Percentiles rank a stretch among this genome's conserved stretches.
These are phyloP conservation scores for Cacatua alba DNA, from an alignment of 2,113 vertebrate species.

Conservation along the genomic window DNA sequence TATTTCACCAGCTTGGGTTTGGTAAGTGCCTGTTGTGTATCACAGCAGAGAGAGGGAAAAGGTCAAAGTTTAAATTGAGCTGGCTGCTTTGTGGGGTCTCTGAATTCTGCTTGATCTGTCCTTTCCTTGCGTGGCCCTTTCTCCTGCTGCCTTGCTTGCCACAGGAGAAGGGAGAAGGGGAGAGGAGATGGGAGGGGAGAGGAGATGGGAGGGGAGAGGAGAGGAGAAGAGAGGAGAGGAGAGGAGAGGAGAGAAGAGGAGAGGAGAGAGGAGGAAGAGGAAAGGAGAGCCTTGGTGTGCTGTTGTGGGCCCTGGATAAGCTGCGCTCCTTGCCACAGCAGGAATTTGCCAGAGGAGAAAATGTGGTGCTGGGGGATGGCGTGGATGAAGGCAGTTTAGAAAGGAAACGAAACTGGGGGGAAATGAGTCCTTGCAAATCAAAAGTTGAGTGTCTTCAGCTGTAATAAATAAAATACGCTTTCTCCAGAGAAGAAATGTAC, in stretches of 20 bases:
- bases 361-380: neutral
- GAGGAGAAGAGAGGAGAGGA: neutral
- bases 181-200: neutral
- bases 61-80: conserved; percentile 45
- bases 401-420: neutral
- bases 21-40: conserved; percentile 32
- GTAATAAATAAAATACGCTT: neutral
- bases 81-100: neutral
- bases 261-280: neutral
- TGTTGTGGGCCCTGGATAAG: neutral
- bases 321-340: neutral
- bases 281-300: neutral
- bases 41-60: conserved; percentile 39
- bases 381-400: neutral
- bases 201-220: neutral
- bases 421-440: neutral
- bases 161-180: neutral
- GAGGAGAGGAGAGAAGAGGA: neutral
- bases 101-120: neutral
- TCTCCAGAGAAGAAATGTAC: neutral
- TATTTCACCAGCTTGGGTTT: conserved; percentile 35
- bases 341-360: neutral
- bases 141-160: neutral
- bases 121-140: neutral
- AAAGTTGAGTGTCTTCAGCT: neutral